Conservation (phyloP, 2,113 vertebrate species). For the Gopherus evgoodei region DNA sequence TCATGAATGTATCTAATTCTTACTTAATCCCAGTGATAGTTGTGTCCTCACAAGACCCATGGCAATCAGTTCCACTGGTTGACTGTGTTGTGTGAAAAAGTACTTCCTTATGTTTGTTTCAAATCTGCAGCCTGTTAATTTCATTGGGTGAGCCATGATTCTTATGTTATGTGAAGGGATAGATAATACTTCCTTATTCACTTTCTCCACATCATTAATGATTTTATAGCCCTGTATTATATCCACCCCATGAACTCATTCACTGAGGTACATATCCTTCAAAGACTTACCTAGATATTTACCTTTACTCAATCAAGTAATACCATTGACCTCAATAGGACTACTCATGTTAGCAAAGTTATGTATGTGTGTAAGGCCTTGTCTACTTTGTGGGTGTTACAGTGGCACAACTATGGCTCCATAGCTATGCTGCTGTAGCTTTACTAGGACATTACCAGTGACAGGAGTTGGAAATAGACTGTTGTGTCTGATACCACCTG, state of each 20-base stretch:
- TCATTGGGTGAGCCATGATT: not conserved
- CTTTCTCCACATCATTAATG: not conserved
- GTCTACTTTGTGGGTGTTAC: not conserved
- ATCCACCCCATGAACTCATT: not conserved
- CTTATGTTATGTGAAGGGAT: too few relatives aligned
- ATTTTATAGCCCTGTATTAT: not conserved
- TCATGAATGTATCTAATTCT: too few relatives aligned
- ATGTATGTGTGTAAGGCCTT: not conserved
- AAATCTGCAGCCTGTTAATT: not conserved
- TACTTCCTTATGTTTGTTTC: not conserved
- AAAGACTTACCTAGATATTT: too few relatives aligned
- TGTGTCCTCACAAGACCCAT: too few relatives aligned
- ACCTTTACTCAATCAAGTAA: not conserved
- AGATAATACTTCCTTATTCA: not conserved
- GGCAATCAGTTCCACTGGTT: not conserved
- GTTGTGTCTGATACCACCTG: not conserved
- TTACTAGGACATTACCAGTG: not conserved
- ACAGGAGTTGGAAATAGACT: not conserved
- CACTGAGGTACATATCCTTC: not conserved
- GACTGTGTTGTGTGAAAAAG: not conserved
- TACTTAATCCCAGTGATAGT: too few relatives aligned
- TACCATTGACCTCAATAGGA: not conserved
- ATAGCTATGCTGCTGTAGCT: not conserved
- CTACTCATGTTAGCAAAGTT: not conserved
- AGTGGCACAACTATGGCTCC: not conserved